Evolutionary conservation across 2,797 vertebrate genomes (phyloP).

Genomic region (Linurgus olivaceus): DNA sequence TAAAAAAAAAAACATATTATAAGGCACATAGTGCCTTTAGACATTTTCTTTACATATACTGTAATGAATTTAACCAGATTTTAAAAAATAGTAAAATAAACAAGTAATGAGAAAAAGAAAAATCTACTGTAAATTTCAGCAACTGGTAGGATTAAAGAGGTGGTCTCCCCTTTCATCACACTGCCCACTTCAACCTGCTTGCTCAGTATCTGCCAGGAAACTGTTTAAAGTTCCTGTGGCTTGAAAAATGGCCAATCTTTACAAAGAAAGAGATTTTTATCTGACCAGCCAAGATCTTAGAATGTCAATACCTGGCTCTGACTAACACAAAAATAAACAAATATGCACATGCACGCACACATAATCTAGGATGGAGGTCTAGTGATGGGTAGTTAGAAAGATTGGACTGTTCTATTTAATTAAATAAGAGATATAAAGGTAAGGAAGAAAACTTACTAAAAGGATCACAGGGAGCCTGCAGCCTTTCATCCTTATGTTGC

Average conservation of each 20-base stretch:
- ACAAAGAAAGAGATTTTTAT: slow-evolving; percentile 61
- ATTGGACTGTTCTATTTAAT: background rate
- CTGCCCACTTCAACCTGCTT: slow-evolving; percentile 68
- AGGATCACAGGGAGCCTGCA: background rate
- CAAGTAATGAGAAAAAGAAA: background rate
- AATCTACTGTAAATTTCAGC: slow-evolving; percentile 9
- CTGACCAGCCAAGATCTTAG: slow-evolving; percentile 60
- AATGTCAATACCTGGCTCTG: slow-evolving; percentile 39
- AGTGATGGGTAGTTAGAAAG: background rate
- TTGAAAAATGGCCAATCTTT: slow-evolving; percentile 64
- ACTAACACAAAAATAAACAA: slow-evolving; percentile 49
- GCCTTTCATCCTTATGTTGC: background rate
- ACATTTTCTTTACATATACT: background rate
- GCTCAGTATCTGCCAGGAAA: slow-evolving; percentile 47
- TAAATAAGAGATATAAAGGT: background rate
- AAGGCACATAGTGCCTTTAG: background rate
- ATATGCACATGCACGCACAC: fast-evolving
- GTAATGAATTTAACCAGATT: background rate
- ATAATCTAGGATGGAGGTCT: background rate
- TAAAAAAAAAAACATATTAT: background rate
- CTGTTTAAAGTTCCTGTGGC: slow-evolving; percentile 74
- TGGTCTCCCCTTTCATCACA: slow-evolving; percentile 49
- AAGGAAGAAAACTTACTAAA: background rate
- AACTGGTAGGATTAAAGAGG: slow-evolving; percentile 58
- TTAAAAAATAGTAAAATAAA: background rate